These are phyloP conservation scores for Craseonycteris thonglongyai DNA, from an alignment of 2,113 vertebrate species.

Conservation along the genomic window DNA sequence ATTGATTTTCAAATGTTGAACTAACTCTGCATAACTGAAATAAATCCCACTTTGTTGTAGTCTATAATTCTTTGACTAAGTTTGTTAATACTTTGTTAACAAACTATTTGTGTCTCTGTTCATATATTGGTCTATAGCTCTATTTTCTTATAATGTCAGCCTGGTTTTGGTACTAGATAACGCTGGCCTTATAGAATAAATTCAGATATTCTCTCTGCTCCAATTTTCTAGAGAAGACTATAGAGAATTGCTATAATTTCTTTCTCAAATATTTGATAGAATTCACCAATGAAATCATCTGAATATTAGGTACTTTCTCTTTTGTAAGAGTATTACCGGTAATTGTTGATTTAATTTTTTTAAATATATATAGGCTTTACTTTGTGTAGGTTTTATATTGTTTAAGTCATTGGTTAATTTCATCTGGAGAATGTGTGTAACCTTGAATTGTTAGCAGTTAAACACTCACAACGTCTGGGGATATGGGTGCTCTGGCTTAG, in stretches of 20 bases:
- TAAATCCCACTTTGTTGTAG: not conserved
- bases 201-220: not conserved
- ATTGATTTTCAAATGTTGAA: not conserved
- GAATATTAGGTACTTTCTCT: not conserved
- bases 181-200: not conserved
- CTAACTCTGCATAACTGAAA: not conserved
- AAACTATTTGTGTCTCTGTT: not conserved
- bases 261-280: not conserved
- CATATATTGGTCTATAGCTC: not conserved
- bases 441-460: not conserved
- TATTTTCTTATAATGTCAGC: not conserved
- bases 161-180: not conserved
- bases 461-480: not conserved
- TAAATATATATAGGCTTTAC: not conserved
- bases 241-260: not conserved
- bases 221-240: not conserved
- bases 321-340: not conserved
- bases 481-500: not conserved
- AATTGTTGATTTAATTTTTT: not conserved
- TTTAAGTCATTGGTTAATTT: not conserved
- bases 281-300: not conserved
- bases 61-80: not conserved
- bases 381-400: not conserved
- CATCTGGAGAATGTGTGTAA: not conserved
- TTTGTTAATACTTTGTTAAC: not conserved